A percentile compares a stretch with the other conserved stretches of the same genome.
Evolutionary conservation across 1,140 invertebrate genomes (phyloP).

Genomic region (Drosophila parabipectinata): DNA sequence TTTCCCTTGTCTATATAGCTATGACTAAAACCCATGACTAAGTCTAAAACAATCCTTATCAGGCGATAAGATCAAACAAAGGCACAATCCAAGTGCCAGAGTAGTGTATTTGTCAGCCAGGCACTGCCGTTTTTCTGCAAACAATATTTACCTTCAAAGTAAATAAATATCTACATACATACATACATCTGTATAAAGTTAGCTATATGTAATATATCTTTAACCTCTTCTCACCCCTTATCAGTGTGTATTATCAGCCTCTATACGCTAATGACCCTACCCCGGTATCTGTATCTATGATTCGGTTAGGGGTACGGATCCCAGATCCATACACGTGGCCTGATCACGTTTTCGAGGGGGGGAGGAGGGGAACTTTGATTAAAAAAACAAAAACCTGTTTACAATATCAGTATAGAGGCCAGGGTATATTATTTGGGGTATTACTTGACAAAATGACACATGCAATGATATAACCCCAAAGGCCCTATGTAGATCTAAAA

Average conservation of each 20-base stretch:
- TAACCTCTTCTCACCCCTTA: background rate
- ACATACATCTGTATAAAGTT: background rate
- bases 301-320: conserved; percentile 19
- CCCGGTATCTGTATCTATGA: conserved; percentile 22
- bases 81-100: conserved; percentile 53
- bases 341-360: conserved; percentile 54
- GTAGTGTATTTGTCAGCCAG: conserved; percentile 49
- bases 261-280: conserved; percentile 31
- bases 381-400: conserved; percentile 19
- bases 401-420: conserved; percentile 28
- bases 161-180: conserved; percentile 35
- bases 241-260: conserved; percentile 5
- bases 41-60: conserved; percentile 33
- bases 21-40: conserved; percentile 36
- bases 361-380: conserved; percentile 1
- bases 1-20: background rate
- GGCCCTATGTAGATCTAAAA: too few relatives aligned
- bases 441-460: background rate
- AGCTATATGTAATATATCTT: conserved; percentile 1
- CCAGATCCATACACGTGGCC: conserved; percentile 49
- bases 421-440: conserved; percentile 10
- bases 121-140: conserved; percentile 48
- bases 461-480: background rate
- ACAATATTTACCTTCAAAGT: conserved; percentile 25
- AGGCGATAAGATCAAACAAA: conserved; percentile 62